phyloP scores from a whole-genome alignment of 1,140 invertebrate genomes.

The Pachypsylla venusta region DNA sequence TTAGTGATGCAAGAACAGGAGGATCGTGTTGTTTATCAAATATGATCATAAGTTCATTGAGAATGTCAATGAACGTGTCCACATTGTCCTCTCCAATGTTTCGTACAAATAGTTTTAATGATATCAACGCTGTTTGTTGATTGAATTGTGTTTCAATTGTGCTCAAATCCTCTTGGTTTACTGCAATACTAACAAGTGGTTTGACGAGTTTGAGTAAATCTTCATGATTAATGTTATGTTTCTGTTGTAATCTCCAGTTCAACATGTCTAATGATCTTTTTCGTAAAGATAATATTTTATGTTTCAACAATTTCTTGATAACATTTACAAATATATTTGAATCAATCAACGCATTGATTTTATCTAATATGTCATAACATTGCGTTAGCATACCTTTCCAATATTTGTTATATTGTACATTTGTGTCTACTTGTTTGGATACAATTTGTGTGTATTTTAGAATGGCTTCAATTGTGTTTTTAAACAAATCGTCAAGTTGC shows the following conservation, averaged over 20 bases:
- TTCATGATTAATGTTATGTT: conserved; percentile 28
- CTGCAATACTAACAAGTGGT: conserved; percentile 41
- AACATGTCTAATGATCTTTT: conserved; percentile 70
- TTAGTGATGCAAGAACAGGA: conserved; percentile 49
- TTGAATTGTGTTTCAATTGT: conserved; percentile 33
- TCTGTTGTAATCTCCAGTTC: conserved; percentile 55
- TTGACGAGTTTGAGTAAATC: conserved; percentile 41
- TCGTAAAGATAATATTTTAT: conserved; percentile 49
- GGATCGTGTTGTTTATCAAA: conserved; percentile 27
- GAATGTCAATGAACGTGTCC: conserved; percentile 15
- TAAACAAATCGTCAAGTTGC: conserved; percentile 33
- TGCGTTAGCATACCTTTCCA: conserved; percentile 64
- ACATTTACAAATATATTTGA: conserved; percentile 60
- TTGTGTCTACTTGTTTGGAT: conserved; percentile 38
- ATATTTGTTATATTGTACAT: conserved; percentile 48
- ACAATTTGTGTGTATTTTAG: conserved; percentile 48
- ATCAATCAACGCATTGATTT: conserved; percentile 53
- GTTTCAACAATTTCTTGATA: conserved; percentile 48
- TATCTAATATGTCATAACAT: conserved; percentile 45
- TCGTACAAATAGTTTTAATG: conserved; percentile 55
- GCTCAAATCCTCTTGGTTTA: conserved; percentile 24
- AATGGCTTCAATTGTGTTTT: conserved; percentile 47
- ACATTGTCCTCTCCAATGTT: conserved; percentile 14
- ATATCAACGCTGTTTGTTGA: conserved; percentile 63
- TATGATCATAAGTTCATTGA: conserved; percentile 3